Percentiles rank a stretch among this genome's conserved stretches.
Evolutionary conservation across 2,888 invertebrate genomes (phyloP).

Genomic region (Lithodes maja): DNA sequence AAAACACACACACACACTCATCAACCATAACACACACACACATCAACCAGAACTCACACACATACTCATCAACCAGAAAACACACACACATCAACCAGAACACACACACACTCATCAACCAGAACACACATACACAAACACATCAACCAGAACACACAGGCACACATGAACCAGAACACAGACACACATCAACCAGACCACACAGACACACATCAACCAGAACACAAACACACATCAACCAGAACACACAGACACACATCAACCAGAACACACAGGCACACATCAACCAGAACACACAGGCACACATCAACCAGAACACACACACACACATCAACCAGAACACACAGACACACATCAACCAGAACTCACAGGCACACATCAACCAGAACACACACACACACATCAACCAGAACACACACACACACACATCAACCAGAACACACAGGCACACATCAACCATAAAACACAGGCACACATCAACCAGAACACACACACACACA

Average conservation of each 20-base stretch:
- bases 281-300: neutral
- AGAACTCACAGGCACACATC: neutral
- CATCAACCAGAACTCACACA: neutral
- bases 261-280: constrained; percentile 21
- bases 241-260: constrained; percentile 24
- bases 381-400: constrained; percentile 28
- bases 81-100: neutral
- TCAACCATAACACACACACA: neutral
- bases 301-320: neutral
- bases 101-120: constrained; percentile 18
- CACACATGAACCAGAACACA: constrained; percentile 3
- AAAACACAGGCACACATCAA: neutral
- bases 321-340: neutral
- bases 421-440: constrained; percentile 12
- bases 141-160: neutral
- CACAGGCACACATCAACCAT: neutral
- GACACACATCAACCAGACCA: neutral
- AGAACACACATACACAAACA: constrained; percentile 12
- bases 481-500: constrained; percentile 7
- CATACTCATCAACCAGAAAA: neutral
- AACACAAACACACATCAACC: neutral
- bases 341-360: neutral
- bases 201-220: neutral
- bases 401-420: constrained; percentile 14
- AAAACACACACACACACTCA: neutral